A percentile compares a stretch with the other conserved stretches of the same genome.
Conservation (phyloP, 2,888 invertebrate genomes). For the Mystacides longicornis region DNA sequence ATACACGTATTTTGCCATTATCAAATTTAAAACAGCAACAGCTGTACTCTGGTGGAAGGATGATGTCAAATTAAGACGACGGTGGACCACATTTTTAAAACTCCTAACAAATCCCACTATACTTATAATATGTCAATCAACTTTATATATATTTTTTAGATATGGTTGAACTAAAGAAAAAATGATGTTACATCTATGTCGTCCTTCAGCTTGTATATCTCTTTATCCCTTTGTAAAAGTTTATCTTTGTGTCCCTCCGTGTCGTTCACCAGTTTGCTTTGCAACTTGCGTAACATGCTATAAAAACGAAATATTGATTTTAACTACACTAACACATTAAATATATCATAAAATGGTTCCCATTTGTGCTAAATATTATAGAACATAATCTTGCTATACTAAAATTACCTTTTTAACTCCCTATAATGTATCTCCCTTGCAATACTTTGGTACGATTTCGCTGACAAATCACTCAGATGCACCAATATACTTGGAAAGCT, state of each 20-base stretch:
- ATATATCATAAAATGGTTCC: too few species aligned
- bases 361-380: background rate
- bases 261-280: constrained; percentile 12
- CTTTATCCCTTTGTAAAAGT: constrained; percentile 17
- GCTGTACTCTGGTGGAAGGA: too few species aligned
- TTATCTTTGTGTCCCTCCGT: constrained; percentile 8
- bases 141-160: too few species aligned
- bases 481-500: constrained; percentile 16
- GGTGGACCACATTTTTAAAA: too few species aligned
- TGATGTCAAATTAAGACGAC: too few species aligned
- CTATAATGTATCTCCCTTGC: constrained; percentile 17
- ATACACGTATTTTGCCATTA: too few species aligned
- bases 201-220: constrained; percentile 18
- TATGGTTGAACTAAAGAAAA: background rate
- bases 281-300: constrained; percentile 20
- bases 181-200: constrained; percentile 21
- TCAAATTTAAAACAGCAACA: too few species aligned
- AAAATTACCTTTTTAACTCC: constrained; percentile 16
- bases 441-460: constrained; percentile 17
- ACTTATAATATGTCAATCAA: too few species aligned
- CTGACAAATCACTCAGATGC: constrained; percentile 17
- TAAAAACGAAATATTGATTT: too few species aligned
- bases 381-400: background rate
- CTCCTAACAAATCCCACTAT: too few species aligned
- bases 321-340: too few species aligned